A percentile compares a stretch with the other conserved stretches of the same genome.
phyloP scores from a whole-genome alignment of 2,797 vertebrate species.

The Spea hammondii region DNA sequence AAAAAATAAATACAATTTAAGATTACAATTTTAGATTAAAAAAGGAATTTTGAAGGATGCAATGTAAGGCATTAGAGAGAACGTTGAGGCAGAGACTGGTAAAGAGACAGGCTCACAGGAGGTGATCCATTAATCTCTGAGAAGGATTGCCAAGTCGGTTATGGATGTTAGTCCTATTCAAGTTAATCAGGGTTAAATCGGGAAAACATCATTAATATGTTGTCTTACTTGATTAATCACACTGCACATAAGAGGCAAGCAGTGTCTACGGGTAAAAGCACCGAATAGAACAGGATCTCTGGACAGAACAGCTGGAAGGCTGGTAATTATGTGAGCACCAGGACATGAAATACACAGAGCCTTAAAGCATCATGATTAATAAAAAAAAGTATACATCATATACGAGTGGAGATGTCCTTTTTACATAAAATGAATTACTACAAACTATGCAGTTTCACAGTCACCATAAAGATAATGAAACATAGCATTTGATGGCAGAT shows the following conservation, averaged over 20 bases:
- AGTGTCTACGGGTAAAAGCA: not conserved
- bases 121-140: not conserved
- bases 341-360: not conserved
- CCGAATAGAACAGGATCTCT: not conserved
- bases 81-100: too few relatives aligned
- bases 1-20: not conserved
- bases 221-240: slow-evolving; percentile 1
- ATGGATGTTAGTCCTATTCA: not conserved
- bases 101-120: not conserved
- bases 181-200: not conserved
- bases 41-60: not conserved
- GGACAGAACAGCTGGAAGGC: not conserved
- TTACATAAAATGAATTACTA: too few relatives aligned
- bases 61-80: not conserved
- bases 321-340: not conserved
- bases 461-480: too few relatives aligned
- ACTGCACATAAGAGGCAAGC: not conserved
- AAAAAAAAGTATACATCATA: too few relatives aligned
- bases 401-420: too few relatives aligned
- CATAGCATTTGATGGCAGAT: too few relatives aligned
- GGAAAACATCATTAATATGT: not conserved
- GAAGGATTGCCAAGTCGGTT: not conserved
- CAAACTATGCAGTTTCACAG: too few relatives aligned
- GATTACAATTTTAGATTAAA: too few relatives aligned
- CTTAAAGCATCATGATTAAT: not conserved